phyloP scores from a whole-genome alignment of 2,797 vertebrate species.

The Argya squamiceps region DNA sequence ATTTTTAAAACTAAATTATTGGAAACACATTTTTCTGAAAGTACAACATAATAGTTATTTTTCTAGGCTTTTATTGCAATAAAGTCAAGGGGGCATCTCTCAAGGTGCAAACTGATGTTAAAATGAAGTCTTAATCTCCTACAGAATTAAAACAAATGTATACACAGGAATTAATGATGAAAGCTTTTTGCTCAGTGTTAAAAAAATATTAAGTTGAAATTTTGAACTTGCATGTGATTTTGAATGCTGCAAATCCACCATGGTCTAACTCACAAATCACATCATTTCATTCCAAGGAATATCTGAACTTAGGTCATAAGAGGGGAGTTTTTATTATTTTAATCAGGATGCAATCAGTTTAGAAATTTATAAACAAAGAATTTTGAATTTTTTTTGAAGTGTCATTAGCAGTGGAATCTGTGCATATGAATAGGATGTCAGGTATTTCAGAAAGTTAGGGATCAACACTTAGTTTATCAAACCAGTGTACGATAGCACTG shows the following conservation, averaged over 20 bases:
- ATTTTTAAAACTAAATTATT: neutral
- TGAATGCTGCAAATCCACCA: neutral
- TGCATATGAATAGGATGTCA: neutral
- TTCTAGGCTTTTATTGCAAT: neutral
- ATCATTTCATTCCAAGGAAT: neutral
- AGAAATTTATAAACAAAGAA: neutral
- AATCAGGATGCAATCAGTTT: neutral
- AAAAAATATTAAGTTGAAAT: neutral
- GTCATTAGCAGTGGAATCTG: neutral
- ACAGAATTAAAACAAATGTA: neutral
- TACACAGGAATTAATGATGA: neutral
- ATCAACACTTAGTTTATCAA: neutral
- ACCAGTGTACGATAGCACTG: fast-evolving
- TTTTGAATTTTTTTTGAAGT: neutral
- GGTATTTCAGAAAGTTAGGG: neutral
- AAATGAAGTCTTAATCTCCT: neutral
- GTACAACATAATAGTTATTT: neutral
- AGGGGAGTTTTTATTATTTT: neutral
- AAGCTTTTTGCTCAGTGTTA: neutral
- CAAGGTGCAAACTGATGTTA: neutral
- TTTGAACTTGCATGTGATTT: neutral
- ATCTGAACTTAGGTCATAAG: neutral
- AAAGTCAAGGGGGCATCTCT: neutral
- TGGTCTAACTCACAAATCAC: neutral
- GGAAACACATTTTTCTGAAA: neutral